Evolutionary conservation across 2,888 invertebrate genomes (phyloP), one percentile per base, ranked within the genome.

Genomic region (Sylvicola fuscatus): DNA sequence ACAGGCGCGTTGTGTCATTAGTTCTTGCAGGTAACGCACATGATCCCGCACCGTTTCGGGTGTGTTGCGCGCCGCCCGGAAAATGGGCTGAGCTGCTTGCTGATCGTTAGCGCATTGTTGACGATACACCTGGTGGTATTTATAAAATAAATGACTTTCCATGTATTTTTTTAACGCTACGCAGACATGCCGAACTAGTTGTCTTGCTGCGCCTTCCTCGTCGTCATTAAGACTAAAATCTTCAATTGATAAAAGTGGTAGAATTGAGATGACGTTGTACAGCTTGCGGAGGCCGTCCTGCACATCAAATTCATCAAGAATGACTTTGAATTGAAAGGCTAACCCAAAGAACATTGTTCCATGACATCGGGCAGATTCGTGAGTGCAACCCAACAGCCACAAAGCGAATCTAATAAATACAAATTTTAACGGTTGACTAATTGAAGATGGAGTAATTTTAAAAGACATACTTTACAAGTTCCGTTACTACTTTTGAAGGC

Each of bases 331-430:
- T 45, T 87, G 82, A 58, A 95, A 93, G 6, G 87, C 83, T 34
- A 92, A 70, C 0, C 89, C 84, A 55, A 98, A 93, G 62, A 98
- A 98, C 90, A 95, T 92, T 16, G 92, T 87, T 2, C 93, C 92
- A 59, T 97, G 92, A 50, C 93, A 92, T 40, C 92, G 70, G n/a
- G 93, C 93, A 0, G 93, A 95, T 62, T 93, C 92, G 56, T 93
- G 89, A 1, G 93, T 90, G 47, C 93, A 89, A 51, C 95, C 95
- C 34, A 98, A 58, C 31, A 97, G 65, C 93, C 95, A 97, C 3
- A 97, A 61, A 0, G 86, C 84, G n/a, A n/a, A n/a, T n/a, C n/a
- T n/a, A n/a, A n/a, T n/a, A n/a, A n/a, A n/a, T n/a, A n/a, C 56
- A 95, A 97, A 31, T 10, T 31, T 6, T 11, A 31, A 31, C 8